These are phyloP conservation scores for Melangyna quadrimaculata DNA, from an alignment of 2,888 invertebrate genomes.

Conservation along the genomic window DNA sequence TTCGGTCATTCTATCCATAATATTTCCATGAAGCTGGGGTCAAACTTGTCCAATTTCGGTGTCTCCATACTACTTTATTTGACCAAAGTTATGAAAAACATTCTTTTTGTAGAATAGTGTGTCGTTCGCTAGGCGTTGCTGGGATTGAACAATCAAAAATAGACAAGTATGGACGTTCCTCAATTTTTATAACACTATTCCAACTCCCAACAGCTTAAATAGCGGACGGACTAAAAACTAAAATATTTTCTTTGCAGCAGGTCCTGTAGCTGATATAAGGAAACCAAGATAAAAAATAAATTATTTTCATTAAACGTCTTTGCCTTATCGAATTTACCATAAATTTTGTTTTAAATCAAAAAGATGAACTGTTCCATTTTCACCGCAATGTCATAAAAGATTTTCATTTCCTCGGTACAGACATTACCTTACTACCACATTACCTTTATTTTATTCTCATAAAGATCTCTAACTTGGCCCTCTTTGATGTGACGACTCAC, in stretches of 20 bases:
- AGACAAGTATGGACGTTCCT: slow-evolving; percentile 84
- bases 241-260: slow-evolving; percentile 85
- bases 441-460: slow-evolving; percentile 80
- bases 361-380: slow-evolving; percentile 91
- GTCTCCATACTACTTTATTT: slow-evolving; percentile 83
- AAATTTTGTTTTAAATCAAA: slow-evolving; percentile 88
- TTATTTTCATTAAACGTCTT: too few species aligned
- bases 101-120: slow-evolving; percentile 83
- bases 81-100: slow-evolving; percentile 90
- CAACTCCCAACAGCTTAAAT: slow-evolving; percentile 90
- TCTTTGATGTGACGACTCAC: slow-evolving; percentile 55
- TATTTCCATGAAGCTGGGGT: slow-evolving; percentile 85
- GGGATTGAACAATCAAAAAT: slow-evolving; percentile 75
- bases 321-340: slow-evolving; percentile 75
- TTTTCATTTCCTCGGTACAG: slow-evolving; percentile 87
- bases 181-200: slow-evolving; percentile 88
- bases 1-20: slow-evolving; percentile 92
- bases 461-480: slow-evolving; percentile 76
- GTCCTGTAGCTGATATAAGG: slow-evolving; percentile 80
- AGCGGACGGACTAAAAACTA: slow-evolving; percentile 87
- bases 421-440: slow-evolving; percentile 88
- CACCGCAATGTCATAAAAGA: slow-evolving; percentile 92
- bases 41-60: slow-evolving; percentile 84
- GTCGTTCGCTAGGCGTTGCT: slow-evolving; percentile 73
- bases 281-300: not conserved